Evolutionary conservation across 2,888 invertebrate species (phyloP).

Genomic region (Lasius platythorax): DNA sequence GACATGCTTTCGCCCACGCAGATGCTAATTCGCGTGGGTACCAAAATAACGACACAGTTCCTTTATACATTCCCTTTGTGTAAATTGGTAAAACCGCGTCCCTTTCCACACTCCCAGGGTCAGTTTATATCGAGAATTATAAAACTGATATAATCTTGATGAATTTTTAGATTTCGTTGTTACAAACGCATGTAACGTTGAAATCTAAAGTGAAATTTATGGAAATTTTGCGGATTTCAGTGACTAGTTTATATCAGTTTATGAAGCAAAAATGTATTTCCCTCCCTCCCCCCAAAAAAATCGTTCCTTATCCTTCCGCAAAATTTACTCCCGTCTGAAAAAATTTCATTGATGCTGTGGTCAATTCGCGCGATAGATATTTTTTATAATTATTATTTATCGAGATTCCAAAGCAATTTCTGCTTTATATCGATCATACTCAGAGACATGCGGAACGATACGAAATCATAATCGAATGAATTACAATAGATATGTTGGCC

Average conservation of each 20-base stretch:
- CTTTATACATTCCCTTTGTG: background rate
- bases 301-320: background rate
- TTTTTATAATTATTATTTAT: conserved; percentile 1
- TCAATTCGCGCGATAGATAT: conserved; percentile 20
- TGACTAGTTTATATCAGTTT: background rate
- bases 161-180: conserved; percentile 28
- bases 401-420: conserved; percentile 23
- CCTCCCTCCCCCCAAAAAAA: background rate
- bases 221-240: conserved; percentile 1
- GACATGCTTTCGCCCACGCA: conserved; percentile 51
- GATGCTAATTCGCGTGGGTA: conserved; percentile 37
- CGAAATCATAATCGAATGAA: conserved; percentile 72
- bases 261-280: background rate
- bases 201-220: conserved; percentile 10
- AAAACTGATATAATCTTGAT: conserved; percentile 26
- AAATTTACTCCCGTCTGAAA: background rate
- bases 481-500: conserved; percentile 82
- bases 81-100: conserved; percentile 33
- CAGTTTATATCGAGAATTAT: background rate
- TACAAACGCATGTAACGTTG: background rate
- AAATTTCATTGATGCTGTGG: background rate
- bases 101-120: background rate
- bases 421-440: conserved; percentile 43
- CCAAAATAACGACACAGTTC: conserved; percentile 18
- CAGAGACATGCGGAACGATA: conserved; percentile 49